Conservation (phyloP, 2,888 invertebrate genomes). For the Stenoptilia bipunctidactyla region DNA sequence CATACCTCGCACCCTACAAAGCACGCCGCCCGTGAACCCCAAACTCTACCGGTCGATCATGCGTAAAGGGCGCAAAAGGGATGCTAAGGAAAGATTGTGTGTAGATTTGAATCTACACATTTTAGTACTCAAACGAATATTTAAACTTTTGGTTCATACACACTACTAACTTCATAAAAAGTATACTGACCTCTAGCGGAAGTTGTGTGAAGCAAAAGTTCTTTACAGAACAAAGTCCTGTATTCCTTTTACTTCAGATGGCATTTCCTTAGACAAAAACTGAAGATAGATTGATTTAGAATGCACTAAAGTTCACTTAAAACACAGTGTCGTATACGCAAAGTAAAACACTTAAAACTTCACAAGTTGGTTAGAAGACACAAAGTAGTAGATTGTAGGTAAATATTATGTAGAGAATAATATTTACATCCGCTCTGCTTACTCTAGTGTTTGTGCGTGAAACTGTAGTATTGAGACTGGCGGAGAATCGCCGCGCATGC, state of each 20-base stretch:
- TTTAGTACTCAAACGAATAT: constrained; percentile 10
- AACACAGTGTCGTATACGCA: constrained; percentile 30
- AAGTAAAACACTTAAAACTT: constrained; percentile 25
- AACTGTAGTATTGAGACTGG: constrained; percentile 63
- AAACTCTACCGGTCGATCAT: constrained; percentile 69
- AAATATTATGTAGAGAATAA: constrained; percentile 60
- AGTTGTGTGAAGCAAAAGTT: constrained; percentile 63
- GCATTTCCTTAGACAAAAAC: constrained; percentile 60
- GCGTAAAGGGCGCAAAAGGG: constrained; percentile 71
- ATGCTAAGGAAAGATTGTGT: constrained; percentile 63
- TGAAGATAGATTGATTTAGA: constrained; percentile 41
- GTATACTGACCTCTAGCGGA: constrained; percentile 65
- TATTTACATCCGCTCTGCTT: constrained; percentile 61
- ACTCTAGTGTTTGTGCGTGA: constrained; percentile 64
- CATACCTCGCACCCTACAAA: constrained; percentile 46
- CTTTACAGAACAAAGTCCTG: constrained; percentile 63
- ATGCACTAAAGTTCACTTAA: constrained; percentile 41
- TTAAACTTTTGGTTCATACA: too few relatives aligned
- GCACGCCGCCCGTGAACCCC: constrained; percentile 44
- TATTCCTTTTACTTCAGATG: constrained; percentile 54
- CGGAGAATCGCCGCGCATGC: constrained; percentile 66
- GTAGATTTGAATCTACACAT: constrained; percentile 54
- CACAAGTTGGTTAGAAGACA: constrained; percentile 33
- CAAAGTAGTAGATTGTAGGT: constrained; percentile 51
- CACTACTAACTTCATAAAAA: constrained; percentile 12